Percentiles rank a stretch among this genome's conserved stretches.
These are phyloP conservation scores for Eurytoma adleriae DNA, from an alignment of 2,888 invertebrate genomes.

Conservation along the genomic window DNA sequence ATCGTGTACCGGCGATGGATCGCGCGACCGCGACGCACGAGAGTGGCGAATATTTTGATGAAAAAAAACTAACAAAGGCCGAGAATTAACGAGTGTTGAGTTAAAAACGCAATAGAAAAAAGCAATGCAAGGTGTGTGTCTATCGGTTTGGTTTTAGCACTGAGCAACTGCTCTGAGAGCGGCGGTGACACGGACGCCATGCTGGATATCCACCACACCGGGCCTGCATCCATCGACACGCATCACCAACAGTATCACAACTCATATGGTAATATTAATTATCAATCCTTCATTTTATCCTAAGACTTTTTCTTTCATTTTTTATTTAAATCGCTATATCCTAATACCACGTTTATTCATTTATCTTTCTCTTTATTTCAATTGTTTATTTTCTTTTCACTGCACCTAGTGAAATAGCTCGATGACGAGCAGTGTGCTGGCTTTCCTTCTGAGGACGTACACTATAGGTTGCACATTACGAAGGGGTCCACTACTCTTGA, in stretches of 20 bases:
- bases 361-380: not conserved
- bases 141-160: slow-evolving; percentile 77
- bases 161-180: slow-evolving; percentile 76
- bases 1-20: not conserved
- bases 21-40: not conserved
- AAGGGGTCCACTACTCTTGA: not conserved
- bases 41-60: slow-evolving; percentile 24
- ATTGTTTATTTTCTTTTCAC: not conserved
- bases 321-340: not conserved
- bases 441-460: too few species aligned
- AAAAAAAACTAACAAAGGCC: slow-evolving; percentile 55
- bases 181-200: slow-evolving; percentile 75
- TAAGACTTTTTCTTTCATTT: not conserved
- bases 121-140: slow-evolving; percentile 76
- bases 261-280: slow-evolving; percentile 70
- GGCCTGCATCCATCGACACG: slow-evolving; percentile 72
- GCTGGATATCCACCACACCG: slow-evolving; percentile 75
- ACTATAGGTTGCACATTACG: slow-evolving; percentile 16
- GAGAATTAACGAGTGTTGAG: slow-evolving; percentile 47
- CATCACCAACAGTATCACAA: slow-evolving; percentile 76
- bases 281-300: slow-evolving; percentile 43
- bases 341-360: not conserved
- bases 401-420: not conserved
- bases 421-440: too few species aligned
- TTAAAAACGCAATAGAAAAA: slow-evolving; percentile 57